These are phyloP conservation scores for Pyrocephalus nanus DNA, from an alignment of 2,797 vertebrate genomes.

Conservation along the genomic window DNA sequence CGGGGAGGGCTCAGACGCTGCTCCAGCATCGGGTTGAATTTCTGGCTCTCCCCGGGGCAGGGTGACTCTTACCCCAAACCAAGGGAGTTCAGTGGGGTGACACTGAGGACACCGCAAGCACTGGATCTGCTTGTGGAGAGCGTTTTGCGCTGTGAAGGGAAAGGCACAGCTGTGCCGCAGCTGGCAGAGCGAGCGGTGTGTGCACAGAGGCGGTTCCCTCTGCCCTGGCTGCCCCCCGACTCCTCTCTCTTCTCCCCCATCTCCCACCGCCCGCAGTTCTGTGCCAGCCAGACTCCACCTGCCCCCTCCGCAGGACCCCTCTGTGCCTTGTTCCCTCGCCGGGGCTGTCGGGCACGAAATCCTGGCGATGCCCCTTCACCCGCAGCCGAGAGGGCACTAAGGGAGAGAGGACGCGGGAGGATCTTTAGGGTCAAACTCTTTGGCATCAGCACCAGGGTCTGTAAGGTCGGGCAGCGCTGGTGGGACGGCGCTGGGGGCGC, in stretches of 20 bases:
- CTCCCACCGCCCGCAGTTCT: neutral
- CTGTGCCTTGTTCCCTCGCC: neutral
- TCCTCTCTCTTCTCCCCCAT: neutral
- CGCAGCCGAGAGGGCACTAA: neutral
- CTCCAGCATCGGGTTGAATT: neutral
- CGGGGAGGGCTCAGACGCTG: fast-evolving
- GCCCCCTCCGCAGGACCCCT: neutral
- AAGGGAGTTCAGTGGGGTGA: neutral
- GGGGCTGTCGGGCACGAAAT: neutral
- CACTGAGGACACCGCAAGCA: neutral
- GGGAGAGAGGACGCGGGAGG: neutral
- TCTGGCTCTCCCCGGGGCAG: neutral
- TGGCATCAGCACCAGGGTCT: fast-evolving
- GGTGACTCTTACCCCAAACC: neutral
- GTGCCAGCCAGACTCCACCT: neutral
- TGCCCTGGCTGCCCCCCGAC: neutral
- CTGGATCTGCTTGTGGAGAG: neutral
- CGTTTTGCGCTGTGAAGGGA: fast-evolving
- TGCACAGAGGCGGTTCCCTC: neutral
- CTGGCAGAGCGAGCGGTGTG: neutral
- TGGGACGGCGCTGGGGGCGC: neutral
- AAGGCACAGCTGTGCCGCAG: neutral
- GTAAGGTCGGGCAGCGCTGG: neutral
- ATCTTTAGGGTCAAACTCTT: neutral
- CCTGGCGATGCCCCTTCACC: fast-evolving